Evolutionary conservation across 2,113 vertebrate species (phyloP).

Genomic region (Clinocottus analis): DNA sequence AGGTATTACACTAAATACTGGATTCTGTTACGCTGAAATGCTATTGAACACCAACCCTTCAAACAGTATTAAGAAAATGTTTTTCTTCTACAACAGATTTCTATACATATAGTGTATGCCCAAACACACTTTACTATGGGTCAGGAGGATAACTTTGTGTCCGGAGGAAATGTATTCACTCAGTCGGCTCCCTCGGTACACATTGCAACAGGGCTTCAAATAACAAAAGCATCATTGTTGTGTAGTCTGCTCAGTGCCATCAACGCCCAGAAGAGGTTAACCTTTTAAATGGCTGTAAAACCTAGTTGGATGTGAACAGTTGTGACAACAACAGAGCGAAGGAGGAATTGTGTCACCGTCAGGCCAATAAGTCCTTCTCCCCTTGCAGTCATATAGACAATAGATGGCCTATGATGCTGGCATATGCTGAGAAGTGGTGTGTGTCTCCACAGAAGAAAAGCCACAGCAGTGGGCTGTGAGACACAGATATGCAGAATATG

Average conservation of each 20-base stretch:
- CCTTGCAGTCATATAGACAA: conserved; percentile 37
- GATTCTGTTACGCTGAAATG: neutral
- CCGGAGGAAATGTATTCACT: conserved; percentile 11
- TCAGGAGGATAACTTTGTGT: conserved; percentile 11
- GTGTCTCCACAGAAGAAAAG: conserved; percentile 39
- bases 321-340: conserved; percentile 50
- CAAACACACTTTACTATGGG: neutral
- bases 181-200: neutral
- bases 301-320: conserved; percentile 53
- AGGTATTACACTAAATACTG: neutral
- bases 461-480: conserved; percentile 7
- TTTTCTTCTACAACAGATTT: neutral
- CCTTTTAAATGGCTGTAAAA: conserved; percentile 68
- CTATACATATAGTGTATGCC: neutral
- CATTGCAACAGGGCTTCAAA: conserved; percentile 36
- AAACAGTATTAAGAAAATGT: neutral
- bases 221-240: conserved; percentile 38
- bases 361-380: conserved; percentile 62
- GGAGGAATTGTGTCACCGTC: conserved; percentile 61
- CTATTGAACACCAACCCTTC: neutral
- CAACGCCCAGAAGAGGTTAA: conserved; percentile 45
- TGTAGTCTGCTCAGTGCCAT: conserved; percentile 54
- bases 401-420: conserved; percentile 48
- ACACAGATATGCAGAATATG: conserved; percentile 16
- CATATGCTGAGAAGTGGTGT: conserved; percentile 50